These are phyloP conservation scores for Phylloscopus whistleri DNA, from an alignment of 2,113 vertebrate genomes.

Conservation along the genomic window DNA sequence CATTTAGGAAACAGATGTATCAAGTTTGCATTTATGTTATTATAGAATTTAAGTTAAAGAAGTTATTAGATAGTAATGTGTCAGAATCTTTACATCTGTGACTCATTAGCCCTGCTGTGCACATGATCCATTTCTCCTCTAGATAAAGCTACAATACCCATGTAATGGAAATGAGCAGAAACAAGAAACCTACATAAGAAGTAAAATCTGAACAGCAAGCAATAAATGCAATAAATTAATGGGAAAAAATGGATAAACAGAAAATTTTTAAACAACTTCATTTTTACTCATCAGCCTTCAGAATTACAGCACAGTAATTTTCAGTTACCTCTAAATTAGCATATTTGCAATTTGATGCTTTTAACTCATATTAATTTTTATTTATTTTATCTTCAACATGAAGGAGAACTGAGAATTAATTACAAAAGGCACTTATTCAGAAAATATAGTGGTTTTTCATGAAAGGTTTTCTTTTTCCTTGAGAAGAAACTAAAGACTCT, in stretches of 20 bases:
- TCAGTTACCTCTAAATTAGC: background rate
- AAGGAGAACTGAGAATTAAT: background rate
- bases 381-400: background rate
- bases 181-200: constrained; percentile 42
- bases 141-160: constrained; percentile 42
- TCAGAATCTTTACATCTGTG: constrained; percentile 75
- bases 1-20: constrained; percentile 69
- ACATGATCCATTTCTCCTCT: constrained; percentile 49
- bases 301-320: background rate
- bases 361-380: background rate
- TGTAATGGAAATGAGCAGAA: constrained; percentile 60
- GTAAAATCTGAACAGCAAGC: constrained; percentile 33
- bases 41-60: constrained; percentile 68
- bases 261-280: constrained; percentile 31
- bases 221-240: constrained; percentile 42
- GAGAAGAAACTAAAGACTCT: background rate
- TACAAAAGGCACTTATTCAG: background rate
- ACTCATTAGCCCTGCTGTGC: constrained; percentile 74
- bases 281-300: background rate
- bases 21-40: constrained; percentile 70
- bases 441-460: background rate
- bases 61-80: constrained; percentile 66
- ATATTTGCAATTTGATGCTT: background rate
- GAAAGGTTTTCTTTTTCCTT: background rate
- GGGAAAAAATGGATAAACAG: constrained; percentile 37